Conservation (phyloP, 2,888 invertebrate species). For the Phoenoteleia sp. region DNA sequence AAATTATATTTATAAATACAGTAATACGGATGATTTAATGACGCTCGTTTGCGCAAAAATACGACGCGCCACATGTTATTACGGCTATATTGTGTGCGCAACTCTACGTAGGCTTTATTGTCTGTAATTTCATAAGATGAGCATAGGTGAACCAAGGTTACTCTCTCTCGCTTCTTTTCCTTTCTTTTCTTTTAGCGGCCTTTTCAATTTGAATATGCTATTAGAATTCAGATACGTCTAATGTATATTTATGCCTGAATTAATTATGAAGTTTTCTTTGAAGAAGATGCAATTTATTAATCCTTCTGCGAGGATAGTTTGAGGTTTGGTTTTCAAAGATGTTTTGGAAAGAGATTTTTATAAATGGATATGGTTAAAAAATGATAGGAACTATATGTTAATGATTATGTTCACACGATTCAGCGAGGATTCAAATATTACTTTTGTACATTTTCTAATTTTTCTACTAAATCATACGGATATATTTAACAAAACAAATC, state of each 20-base stretch:
- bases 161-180: constrained; percentile 40
- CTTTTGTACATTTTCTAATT: too few species aligned
- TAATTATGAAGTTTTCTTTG: constrained; percentile 39
- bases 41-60: constrained; percentile 66
- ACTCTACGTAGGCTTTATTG: constrained; percentile 68
- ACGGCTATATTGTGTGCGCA: constrained; percentile 67
- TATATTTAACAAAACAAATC: too few species aligned
- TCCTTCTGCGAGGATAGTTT: constrained; percentile 8
- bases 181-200: constrained; percentile 20
- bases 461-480: too few species aligned
- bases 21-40: constrained; percentile 72
- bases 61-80: constrained; percentile 67
- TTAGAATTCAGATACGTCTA: constrained; percentile 66
- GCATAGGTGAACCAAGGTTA: constrained; percentile 61
- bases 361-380: too few species aligned
- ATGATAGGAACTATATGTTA: too few species aligned
- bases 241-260: constrained; percentile 62
- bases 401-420: too few species aligned
- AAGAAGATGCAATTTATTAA: constrained; percentile 14
- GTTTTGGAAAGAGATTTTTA: background rate
- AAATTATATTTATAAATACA: constrained; percentile 71
- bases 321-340: background rate
- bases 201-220: constrained; percentile 67
- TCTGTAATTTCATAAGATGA: constrained; percentile 67
- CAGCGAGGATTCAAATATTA: too few species aligned